A percentile compares a stretch with the other conserved stretches of the same genome.
phyloP scores from a whole-genome alignment of 1,140 invertebrate species.

The Odontomachus brunneus region DNA sequence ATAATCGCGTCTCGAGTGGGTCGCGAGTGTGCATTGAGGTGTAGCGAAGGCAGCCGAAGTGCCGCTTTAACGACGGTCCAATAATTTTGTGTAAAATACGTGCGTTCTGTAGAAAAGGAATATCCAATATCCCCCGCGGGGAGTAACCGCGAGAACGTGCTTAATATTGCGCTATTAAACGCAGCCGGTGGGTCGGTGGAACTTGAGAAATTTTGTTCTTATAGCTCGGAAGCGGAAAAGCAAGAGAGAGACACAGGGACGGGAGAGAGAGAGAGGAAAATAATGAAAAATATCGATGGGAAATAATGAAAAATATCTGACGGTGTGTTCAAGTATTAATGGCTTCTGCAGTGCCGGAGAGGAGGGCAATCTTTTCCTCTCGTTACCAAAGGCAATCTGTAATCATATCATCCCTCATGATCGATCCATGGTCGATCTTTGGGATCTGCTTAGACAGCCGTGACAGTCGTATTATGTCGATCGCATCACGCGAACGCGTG shows the following conservation, averaged over 20 bases:
- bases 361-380: not conserved
- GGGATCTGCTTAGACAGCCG: too few relatives aligned
- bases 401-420: not conserved
- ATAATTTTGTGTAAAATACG: not conserved
- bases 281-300: slow-evolving; percentile 28
- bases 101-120: not conserved
- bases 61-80: not conserved
- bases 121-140: not conserved
- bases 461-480: slow-evolving; percentile 3
- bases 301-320: slow-evolving; percentile 34
- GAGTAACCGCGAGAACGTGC: not conserved
- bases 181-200: not conserved
- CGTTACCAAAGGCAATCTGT: slow-evolving; percentile 16
- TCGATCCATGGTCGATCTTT: slow-evolving; percentile 11
- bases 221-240: not conserved
- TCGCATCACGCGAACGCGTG: slow-evolving; percentile 1
- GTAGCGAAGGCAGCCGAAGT: not conserved
- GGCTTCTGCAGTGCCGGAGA: not conserved
- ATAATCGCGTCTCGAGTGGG: not conserved
- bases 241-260: not conserved
- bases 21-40: slow-evolving; percentile 4
- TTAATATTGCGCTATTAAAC: slow-evolving; percentile 7
- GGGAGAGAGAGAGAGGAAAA: not conserved
- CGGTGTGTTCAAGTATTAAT: not conserved
- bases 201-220: slow-evolving; percentile 15